Evolutionary conservation across 2,797 vertebrate species (phyloP), one percentile per base, ranked within the genome.

Genomic region (Mormyrus hasselquistii): DNA sequence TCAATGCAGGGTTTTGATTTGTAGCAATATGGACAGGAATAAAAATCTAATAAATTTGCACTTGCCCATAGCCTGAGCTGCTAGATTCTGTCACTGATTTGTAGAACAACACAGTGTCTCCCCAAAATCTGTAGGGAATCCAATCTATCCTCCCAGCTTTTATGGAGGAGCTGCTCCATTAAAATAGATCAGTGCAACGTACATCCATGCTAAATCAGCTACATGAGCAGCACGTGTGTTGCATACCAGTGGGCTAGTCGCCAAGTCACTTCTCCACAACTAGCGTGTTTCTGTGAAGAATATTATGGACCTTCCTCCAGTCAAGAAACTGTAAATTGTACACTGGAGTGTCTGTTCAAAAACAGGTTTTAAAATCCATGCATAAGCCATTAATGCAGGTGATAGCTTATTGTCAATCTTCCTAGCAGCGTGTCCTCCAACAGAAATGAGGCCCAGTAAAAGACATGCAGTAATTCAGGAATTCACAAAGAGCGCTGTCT

Each of bases 81-180:
- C 82, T 89, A 34, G 44, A 89, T 49, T 65, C 76, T 79, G 38
- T 55, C 22, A 85, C 55, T 89, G 41, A 89, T 57, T 41, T 84
- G 76, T 52, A n/a, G 22, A 50, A n/a, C 53, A 19, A 44, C 55
- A 38, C 19, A 83, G 73, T 25, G 73, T 57, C 22, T 89, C 14
- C 38, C 53, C 25, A 41, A n/a, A 2, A 62, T 82, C 25, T 55
- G 22, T 25, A 62, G 79, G 22, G 44, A 12, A 22, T 12, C 41
- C 38, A 47, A 4, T 49, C 19, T 83, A 50, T 14, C 10, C 52
- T 85, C 55, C 44, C 38, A 52, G 57, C 53, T 89, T 89, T 89
- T 55, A 89, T 38, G 79, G 82, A 84, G 53, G 55, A 34, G 7
- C 52, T 34, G 44, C 88, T 0, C 52, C 38, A 29, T 88, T 52